Base-by-base conservation (phyloP, 2,113 vertebrate genomes). In the Sinocyclocheilus grahami region DNA sequence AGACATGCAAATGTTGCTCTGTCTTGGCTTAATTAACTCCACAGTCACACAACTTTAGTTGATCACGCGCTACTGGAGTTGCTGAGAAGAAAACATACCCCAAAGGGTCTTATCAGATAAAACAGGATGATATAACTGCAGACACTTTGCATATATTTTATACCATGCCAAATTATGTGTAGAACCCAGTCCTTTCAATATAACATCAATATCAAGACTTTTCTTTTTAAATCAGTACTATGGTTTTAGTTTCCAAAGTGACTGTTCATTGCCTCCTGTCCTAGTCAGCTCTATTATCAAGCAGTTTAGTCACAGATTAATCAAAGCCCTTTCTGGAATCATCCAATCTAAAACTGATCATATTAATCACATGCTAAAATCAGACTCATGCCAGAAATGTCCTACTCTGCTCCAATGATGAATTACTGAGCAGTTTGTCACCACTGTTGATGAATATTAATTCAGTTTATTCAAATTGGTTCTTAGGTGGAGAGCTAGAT, bases 1-100 rank as follows among this genome's bases (percentile, higher is more conserved):
- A 75, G 82, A 87, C 85, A 85, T 83, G 83, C 86, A 74, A 85
- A 79, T 89, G 48, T n/a, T 82, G 55, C 55, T 46, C 65, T 87
- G 69, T 63, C 27, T 67, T 84, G 62, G 85, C 27, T 63, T 77
- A 79, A 83, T 88, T 83, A 86, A 58, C 55, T 83, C 67, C 76
- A 53, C 53, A 58, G 85, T 86, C 76, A 74, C 83, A 81, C 62
- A 30, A 13, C 3, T 39, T 85, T 30, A 83, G 78, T 79, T 86
- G 84, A 79, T 83, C 87, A 79, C 37, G 39, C 63, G 12, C 84
- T 63, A 42, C 63, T 83, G 80, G 71, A 79, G 60, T 80, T 76
- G 51, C 67, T 63, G 24, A 46, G 48, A 10, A 24, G 27, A 71
- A 86, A 53, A 58, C 33, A 60, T 13, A 55, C 20, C 51, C 37